phyloP scores from a whole-genome alignment of 2,888 invertebrate species.

The Portevinia maculata region DNA sequence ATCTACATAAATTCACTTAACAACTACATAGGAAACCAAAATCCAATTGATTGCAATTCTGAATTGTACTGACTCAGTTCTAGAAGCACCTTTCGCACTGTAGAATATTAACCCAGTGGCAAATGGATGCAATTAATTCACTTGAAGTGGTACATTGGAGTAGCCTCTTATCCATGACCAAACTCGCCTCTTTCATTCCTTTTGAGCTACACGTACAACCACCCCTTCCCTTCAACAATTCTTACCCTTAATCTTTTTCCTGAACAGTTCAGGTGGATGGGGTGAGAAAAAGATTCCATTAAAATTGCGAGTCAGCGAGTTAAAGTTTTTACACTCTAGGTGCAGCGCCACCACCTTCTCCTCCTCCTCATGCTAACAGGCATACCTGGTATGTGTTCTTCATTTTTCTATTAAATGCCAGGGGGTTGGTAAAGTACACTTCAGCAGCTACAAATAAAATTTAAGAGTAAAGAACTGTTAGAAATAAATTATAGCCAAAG shows the following conservation, averaged over 20 bases:
- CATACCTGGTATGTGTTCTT: slow-evolving; percentile 25
- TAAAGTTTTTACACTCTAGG: background rate
- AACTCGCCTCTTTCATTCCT: slow-evolving; percentile 15
- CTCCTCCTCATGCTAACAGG: background rate
- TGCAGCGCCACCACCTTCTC: too few relatives aligned
- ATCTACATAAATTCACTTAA: too few relatives aligned
- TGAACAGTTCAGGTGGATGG: too few relatives aligned
- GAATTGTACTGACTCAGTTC: too few relatives aligned
- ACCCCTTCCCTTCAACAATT: slow-evolving; percentile 4
- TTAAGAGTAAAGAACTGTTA: background rate
- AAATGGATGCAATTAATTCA: slow-evolving; percentile 66
- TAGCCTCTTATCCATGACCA: slow-evolving; percentile 39
- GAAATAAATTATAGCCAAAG: background rate
- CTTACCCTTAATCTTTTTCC: slow-evolving; percentile 6
- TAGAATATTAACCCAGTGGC: slow-evolving; percentile 51
- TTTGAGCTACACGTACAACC: slow-evolving; percentile 10
- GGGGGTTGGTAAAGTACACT: slow-evolving; percentile 31
- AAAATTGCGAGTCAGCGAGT: slow-evolving; percentile 15
- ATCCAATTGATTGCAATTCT: too few relatives aligned
- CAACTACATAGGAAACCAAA: too few relatives aligned
- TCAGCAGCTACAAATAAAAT: slow-evolving; percentile 21
- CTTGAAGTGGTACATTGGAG: slow-evolving; percentile 55
- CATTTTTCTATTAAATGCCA: slow-evolving; percentile 55
- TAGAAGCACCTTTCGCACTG: slow-evolving; percentile 24
- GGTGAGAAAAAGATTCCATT: slow-evolving; percentile 4